Evolutionary conservation across 2,797 vertebrate species (phyloP).

Genomic region (Rhinoraja longicauda): DNA sequence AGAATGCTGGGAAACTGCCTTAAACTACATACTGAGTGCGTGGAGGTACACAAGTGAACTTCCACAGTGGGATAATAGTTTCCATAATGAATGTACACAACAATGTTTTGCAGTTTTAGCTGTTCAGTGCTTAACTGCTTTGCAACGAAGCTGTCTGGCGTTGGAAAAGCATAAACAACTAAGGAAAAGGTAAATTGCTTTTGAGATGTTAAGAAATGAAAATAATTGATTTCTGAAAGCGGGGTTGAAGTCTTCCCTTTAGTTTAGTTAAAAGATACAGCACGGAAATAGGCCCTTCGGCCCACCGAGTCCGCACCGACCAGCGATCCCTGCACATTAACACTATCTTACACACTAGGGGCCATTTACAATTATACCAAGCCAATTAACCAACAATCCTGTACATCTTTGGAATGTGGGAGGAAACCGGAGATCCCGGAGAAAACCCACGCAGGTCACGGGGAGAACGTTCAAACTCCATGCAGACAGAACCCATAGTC

Average conservation of each 20-base stretch:
- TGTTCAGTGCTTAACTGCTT: slow-evolving; percentile 50
- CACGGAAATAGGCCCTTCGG: too few relatives aligned
- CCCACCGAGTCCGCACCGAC: too few relatives aligned
- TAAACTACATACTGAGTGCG: slow-evolving; percentile 58
- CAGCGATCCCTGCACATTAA: too few relatives aligned
- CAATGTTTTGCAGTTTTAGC: slow-evolving; percentile 58
- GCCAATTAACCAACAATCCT: too few relatives aligned
- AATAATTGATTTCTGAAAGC: background rate
- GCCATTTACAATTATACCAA: too few relatives aligned
- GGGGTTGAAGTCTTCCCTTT: background rate
- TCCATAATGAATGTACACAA: slow-evolving; percentile 55
- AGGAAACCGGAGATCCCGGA: too few relatives aligned
- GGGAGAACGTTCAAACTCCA: too few relatives aligned
- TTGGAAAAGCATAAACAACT: slow-evolving; percentile 51
- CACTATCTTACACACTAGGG: too few relatives aligned
- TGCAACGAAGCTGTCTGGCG: slow-evolving; percentile 50
- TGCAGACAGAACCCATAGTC: too few relatives aligned
- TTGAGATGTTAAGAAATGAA: background rate
- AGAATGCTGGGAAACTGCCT: slow-evolving; percentile 54
- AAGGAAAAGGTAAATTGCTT: slow-evolving; percentile 54
- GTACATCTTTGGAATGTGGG: too few relatives aligned
- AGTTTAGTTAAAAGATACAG: too few relatives aligned
- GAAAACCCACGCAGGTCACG: too few relatives aligned
- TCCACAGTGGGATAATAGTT: slow-evolving; percentile 60
- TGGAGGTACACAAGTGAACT: slow-evolving; percentile 60